Percentiles rank a stretch among this genome's conserved stretches.
Evolutionary conservation across 2,888 invertebrate species (phyloP).

Genomic region (Hemistola chrysoprasaria): DNA sequence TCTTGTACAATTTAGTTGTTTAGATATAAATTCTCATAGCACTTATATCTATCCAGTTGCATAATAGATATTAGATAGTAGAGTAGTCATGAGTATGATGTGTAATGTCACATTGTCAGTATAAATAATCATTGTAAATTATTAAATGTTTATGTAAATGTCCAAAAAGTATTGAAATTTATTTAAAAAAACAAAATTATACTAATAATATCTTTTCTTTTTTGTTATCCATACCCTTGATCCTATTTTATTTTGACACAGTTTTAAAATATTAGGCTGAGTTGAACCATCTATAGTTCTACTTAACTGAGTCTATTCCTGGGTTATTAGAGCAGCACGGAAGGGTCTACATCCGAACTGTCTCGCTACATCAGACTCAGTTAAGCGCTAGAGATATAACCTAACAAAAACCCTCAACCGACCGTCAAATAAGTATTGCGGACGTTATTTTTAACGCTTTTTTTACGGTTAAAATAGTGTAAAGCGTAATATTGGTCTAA

Average conservation of each 20-base stretch:
- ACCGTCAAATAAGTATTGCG: no score
- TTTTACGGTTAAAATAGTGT: no score
- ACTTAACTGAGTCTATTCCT: no score
- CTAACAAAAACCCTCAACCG: no score
- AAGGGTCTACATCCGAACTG: no score
- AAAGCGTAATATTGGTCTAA: no score
- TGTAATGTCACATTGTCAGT: conserved; percentile 77
- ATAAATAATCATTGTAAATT: conserved; percentile 82
- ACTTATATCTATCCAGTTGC: conserved; percentile 73
- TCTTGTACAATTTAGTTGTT: conserved; percentile 71
- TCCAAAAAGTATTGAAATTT: conserved; percentile 82
- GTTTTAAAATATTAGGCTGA: conserved; percentile 4
- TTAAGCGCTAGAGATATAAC: no score
- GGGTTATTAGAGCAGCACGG: no score
- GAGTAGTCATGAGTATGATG: conserved; percentile 75
- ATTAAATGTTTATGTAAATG: conserved; percentile 83
- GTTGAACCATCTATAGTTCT: no score
- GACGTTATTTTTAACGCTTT: no score
- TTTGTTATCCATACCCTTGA: conserved; percentile 61
- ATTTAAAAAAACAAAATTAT: conserved; percentile 80
- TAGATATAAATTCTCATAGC: conserved; percentile 76
- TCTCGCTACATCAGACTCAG: no score
- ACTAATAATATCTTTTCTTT: conserved; percentile 72
- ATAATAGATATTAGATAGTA: conserved; percentile 76
- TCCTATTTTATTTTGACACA: conserved; percentile 40